phyloP scores from a whole-genome alignment of 2,113 vertebrate genomes.

The Malurus cyaneus region DNA sequence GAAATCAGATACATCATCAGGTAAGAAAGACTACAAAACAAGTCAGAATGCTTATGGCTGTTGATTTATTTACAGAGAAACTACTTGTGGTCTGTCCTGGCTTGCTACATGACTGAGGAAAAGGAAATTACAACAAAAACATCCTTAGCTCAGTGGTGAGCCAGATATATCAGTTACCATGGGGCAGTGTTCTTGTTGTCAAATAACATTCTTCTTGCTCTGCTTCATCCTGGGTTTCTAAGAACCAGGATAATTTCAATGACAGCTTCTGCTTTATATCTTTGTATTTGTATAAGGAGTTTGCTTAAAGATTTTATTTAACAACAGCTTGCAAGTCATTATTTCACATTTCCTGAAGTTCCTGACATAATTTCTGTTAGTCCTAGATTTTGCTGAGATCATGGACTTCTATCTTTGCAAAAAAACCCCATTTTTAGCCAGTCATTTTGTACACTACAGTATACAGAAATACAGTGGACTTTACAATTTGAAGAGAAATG shows the following conservation, averaged over 20 bases:
- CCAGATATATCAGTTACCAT: background rate
- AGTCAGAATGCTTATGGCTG: background rate
- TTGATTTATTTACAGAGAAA: background rate
- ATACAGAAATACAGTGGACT: background rate
- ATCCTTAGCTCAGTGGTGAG: background rate
- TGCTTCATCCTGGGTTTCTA: background rate
- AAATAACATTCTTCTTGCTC: background rate
- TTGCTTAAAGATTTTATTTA: background rate
- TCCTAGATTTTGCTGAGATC: background rate
- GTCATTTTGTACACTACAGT: background rate
- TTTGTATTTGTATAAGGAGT: background rate
- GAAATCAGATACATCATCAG: background rate
- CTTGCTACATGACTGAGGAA: background rate
- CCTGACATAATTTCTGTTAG: background rate
- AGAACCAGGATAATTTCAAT: background rate
- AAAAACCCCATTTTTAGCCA: fast-evolving
- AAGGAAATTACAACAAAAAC: background rate
- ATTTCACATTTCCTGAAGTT: background rate
- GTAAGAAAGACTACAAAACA: background rate
- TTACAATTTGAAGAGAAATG: background rate
- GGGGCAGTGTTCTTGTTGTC: background rate
- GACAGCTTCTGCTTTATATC: background rate
- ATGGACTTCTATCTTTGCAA: background rate
- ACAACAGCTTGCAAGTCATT: background rate
- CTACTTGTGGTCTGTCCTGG: background rate